Evolutionary conservation across 1,140 invertebrate genomes (phyloP), one percentile per base, ranked within the genome.

Genomic region (Chymomyza costata): DNA sequence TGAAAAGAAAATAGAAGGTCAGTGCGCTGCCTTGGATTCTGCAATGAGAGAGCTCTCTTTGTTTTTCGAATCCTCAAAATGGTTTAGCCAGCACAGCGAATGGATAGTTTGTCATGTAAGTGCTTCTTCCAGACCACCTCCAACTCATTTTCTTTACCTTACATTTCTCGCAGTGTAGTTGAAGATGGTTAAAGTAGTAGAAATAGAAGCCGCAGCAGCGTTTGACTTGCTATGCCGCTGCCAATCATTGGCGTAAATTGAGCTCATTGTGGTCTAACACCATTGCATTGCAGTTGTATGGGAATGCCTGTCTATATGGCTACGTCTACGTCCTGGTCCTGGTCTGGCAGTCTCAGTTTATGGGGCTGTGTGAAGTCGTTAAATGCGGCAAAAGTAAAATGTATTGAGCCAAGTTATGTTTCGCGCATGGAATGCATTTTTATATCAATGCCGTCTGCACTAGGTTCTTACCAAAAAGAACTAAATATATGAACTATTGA

Each of bases 361-460:
- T 18, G 46, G 43, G 52, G 44, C 66, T 80, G 71, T 71, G 73
- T 78, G 73, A 78, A 78, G 67, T 78, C 73, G 73, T 80, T 80
- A 80, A 80, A 80, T 80, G 73, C 73, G 73, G 67, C 73, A 80
- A 73, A n/a, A 80, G 55, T 80, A 80, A 80, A 80, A 80, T 80
- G 80, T 81, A 80, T 80, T 73, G 73, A 73, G 64, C 54, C 73
- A 80, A 80, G 73, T 80, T 74, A 73, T 80, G 73, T 80, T 80
- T 66, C 57, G 62, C 53, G 71, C 71, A 78, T 78, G 71, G 78
- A 78, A 78, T 80, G 68, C 64, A 80, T 80, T 80, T 80, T 80
- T 80, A 80, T 80, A 67, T 64, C 73, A 55, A 21, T 32, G 38
- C 52, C 17, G 15, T 6, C 6, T 15, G 28, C 14, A 13, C 14